Evolutionary conservation across 2,113 vertebrate genomes (phyloP).

Genomic region (Cyanoderma ruficeps): DNA sequence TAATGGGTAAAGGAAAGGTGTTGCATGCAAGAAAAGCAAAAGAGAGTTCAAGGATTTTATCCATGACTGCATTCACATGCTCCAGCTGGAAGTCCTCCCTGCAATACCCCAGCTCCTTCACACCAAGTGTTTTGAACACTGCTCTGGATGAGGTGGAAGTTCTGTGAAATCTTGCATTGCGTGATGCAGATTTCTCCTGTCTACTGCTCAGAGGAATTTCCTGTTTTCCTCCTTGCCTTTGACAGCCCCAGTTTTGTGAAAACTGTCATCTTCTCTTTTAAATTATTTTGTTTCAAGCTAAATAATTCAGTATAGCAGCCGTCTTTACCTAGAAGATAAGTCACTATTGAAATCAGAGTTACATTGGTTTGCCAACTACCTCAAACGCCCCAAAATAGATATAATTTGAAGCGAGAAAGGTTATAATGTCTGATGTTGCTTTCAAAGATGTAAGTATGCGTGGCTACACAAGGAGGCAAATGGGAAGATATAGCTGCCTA

Average conservation of each 20-base stretch:
- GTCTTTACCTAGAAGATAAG: not conserved
- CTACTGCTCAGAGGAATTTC: not conserved
- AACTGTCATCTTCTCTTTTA: not conserved
- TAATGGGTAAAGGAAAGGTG: not conserved
- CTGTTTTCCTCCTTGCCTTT: not conserved
- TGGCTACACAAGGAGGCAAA: not conserved
- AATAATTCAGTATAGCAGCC: not conserved
- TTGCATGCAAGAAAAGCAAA: not conserved
- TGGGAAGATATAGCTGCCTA: not conserved
- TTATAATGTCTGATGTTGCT: not conserved
- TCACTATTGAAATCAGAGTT: not conserved
- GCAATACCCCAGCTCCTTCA: not conserved
- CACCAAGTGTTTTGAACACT: not conserved
- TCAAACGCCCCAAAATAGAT: not conserved
- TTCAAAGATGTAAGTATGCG: not conserved
- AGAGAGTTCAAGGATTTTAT: not conserved
- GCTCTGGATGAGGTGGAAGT: not conserved
- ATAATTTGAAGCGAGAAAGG: not conserved
- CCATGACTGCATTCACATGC: accelerated
- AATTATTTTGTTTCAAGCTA: not conserved
- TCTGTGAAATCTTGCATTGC: not conserved
- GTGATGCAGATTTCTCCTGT: not conserved
- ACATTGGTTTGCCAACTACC: not conserved
- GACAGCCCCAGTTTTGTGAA: not conserved
- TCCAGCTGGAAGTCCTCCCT: not conserved